A percentile compares a stretch with the other conserved stretches of the same genome.
Evolutionary conservation across 1,140 invertebrate genomes (phyloP).

Genomic region (Bursaphelenchus mucronatus): DNA sequence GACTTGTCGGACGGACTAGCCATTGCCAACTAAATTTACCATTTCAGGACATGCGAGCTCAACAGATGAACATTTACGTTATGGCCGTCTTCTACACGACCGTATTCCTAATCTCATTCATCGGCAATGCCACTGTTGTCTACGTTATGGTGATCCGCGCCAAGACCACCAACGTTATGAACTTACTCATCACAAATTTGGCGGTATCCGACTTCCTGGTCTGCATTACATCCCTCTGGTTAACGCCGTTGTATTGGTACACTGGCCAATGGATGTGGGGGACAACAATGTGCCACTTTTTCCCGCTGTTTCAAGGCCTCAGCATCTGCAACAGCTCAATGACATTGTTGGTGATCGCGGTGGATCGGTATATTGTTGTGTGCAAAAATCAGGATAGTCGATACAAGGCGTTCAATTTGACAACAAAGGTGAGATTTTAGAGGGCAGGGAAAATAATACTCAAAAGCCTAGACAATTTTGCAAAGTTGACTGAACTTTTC

Average conservation of each 20-base stretch:
- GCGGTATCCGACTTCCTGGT: neutral
- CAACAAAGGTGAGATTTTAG: neutral
- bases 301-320: slow-evolving; percentile 7
- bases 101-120: slow-evolving; percentile 15
- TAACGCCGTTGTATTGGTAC: slow-evolving; percentile 16
- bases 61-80: no score
- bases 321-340: neutral
- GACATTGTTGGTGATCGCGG: slow-evolving; percentile 3
- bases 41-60: no score
- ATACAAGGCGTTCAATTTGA: slow-evolving; percentile 7
- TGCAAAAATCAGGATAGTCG: slow-evolving; percentile 6
- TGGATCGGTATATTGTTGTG: slow-evolving; percentile 12
- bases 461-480: no score
- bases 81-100: slow-evolving; percentile 1
- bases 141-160: slow-evolving; percentile 9
- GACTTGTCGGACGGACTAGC: no score
- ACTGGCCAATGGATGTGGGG: neutral
- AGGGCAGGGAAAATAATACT: no score
- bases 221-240: slow-evolving; percentile 15
- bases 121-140: slow-evolving; percentile 8
- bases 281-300: slow-evolving; percentile 2
- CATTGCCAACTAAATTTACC: no score
- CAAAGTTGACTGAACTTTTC: no score
- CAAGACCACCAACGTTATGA: neutral
- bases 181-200: slow-evolving; percentile 12